Base-by-base conservation (phyloP, 2,888 invertebrate genomes). In the Pomacea canaliculata region DNA sequence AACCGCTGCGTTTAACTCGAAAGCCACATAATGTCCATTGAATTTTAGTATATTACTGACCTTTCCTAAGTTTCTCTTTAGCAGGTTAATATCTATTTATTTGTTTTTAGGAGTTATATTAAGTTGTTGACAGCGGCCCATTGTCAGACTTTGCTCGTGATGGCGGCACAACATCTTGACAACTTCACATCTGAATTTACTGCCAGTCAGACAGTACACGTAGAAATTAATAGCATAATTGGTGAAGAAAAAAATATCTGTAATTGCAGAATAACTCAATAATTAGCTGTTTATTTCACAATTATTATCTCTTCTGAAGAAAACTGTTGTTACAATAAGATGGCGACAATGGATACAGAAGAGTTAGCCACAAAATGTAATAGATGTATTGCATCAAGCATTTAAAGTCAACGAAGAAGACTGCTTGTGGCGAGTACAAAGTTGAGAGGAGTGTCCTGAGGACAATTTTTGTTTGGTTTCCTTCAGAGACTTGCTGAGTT, bases 151-250 rank as follows among this genome's bases (percentile, higher is more conserved):
- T 37, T 0, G 37, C 37, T 37, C 8, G 2, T 56, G 51, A 56
- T 16, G 10, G 51, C 16, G 51, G 51, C 51, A 56, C 2, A 63
- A 63, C 1, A 63, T 27, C 16, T 12, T 13, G 19, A 73, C 4
- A 16, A 56, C 10, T 56, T 56, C 51, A 56, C 16, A 56, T 56
- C 51, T 56, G 51, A 2, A 73, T 4, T 56, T 46, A n/a, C 67
- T 67, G 2, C 73, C 73, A 7, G 73, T 73, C 23, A 60, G 23
- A 27, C 66, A 18, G 48, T 73, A 73, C 46, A 73, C 19, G 60
- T 68, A 73, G 18, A 73, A 73, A 59, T 73, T 73, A 59, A 73
- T 68, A 56, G 68, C n/a, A 46, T 10, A 59, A 60, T 67, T 73
- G 37, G 7, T 13, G 27, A 68, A 9, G 27, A 19, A 73, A 46